phyloP scores from a whole-genome alignment of 92 coral and sea anemone genomes.

The Epizoanthus scotinus region DNA sequence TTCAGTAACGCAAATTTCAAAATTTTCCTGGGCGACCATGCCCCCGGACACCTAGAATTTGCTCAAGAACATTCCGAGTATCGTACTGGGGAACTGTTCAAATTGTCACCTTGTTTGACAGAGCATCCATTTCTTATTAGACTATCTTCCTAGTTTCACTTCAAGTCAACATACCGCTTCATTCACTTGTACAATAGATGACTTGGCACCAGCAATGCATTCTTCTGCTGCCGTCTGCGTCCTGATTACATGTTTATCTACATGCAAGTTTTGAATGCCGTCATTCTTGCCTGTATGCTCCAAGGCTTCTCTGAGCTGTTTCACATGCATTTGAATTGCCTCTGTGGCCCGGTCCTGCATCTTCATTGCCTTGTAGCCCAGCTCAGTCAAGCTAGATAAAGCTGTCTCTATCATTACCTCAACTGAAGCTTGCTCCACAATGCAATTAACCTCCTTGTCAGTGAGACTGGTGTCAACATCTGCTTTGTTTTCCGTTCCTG shows the following conservation, averaged over 20 bases:
- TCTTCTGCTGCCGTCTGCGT: conserved; percentile 68
- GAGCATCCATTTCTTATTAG: too few relatives aligned
- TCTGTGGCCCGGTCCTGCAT: conserved; percentile 80
- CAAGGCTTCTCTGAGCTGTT: conserved; percentile 72
- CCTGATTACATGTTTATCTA: conserved; percentile 57
- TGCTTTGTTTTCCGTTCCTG: neutral
- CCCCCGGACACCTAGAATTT: too few relatives aligned
- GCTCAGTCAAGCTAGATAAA: conserved; percentile 45
- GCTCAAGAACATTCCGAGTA: too few relatives aligned
- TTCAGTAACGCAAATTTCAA: too few relatives aligned
- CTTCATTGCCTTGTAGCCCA: conserved; percentile 75
- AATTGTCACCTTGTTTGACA: too few relatives aligned
- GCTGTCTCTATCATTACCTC: conserved; percentile 80
- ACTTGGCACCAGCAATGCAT: conserved; percentile 46
- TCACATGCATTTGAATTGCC: conserved; percentile 63
- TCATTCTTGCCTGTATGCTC: conserved; percentile 58
- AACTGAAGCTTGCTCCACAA: conserved; percentile 72
- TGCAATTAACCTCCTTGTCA: conserved; percentile 63
- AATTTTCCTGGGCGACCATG: too few relatives aligned
- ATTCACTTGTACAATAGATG: conserved; percentile 67
- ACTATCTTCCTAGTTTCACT: neutral
- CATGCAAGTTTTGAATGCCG: conserved; percentile 46
- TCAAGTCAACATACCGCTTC: conserved; percentile 46
- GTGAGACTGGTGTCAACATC: conserved; percentile 60
- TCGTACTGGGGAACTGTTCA: too few relatives aligned